These are phyloP conservation scores for Paratrypauchen microcephalus DNA, from an alignment of 2,797 vertebrate species.

Conservation along the genomic window DNA sequence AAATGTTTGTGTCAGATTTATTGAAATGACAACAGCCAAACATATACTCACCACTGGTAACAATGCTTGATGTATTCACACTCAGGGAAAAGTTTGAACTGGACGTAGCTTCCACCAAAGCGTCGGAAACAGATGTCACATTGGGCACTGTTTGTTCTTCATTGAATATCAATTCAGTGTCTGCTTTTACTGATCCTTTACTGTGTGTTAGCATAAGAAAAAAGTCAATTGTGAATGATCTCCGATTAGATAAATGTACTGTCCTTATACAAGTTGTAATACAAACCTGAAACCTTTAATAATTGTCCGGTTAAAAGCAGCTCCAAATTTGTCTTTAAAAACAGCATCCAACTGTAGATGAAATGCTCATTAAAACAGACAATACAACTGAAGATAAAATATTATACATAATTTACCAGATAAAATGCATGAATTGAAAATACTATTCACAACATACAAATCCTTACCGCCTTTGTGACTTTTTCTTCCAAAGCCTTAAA, in stretches of 20 bases:
- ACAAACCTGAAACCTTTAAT: constrained; percentile 39
- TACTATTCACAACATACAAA: too few relatives aligned
- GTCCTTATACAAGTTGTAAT: not conserved
- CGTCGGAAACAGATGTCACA: not conserved
- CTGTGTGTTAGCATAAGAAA: not conserved
- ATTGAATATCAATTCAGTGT: constrained; percentile 5
- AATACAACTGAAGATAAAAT: not conserved
- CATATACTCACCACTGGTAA: not conserved
- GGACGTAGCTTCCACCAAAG: not conserved
- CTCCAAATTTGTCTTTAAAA: accelerated
- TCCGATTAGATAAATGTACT: not conserved
- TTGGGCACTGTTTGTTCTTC: not conserved
- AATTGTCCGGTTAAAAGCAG: not conserved
- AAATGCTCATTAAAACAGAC: not conserved
- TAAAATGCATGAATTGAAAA: too few relatives aligned
- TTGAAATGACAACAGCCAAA: not conserved
- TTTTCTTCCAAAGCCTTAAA: not conserved
- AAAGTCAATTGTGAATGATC: not conserved
- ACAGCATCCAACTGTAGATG: not conserved
- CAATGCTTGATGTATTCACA: constrained; percentile 6
- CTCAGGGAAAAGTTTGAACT: not conserved
- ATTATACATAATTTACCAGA: not conserved
- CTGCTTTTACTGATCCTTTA: not conserved
- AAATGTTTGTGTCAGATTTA: not conserved
- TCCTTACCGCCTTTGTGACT: constrained; percentile 17